phyloP scores from a whole-genome alignment of 2,888 invertebrate species.

The Nomada fucata region DNA sequence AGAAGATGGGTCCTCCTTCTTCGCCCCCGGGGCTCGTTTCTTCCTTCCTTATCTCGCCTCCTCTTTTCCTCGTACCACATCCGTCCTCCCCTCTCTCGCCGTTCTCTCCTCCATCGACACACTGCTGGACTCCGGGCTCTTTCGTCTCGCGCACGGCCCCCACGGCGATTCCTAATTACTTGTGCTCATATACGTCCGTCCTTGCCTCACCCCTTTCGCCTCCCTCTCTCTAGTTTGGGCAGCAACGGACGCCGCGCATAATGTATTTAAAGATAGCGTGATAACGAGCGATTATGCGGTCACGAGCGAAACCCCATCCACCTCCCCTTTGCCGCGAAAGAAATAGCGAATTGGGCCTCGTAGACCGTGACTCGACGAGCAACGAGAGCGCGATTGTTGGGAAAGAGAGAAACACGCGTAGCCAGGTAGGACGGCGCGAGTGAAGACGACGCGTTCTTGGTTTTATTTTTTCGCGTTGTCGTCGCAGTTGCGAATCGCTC shows the following conservation, averaged over 20 bases:
- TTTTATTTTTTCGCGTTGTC: too few species aligned
- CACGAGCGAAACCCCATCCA: slow-evolving; percentile 33
- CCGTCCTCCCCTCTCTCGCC: slow-evolving; percentile 4
- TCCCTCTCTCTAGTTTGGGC: slow-evolving; percentile 23
- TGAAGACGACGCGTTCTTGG: slow-evolving; percentile 24
- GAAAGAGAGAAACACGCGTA: slow-evolving; percentile 26
- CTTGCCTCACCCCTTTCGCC: slow-evolving; percentile 33
- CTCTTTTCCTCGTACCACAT: slow-evolving; percentile 37
- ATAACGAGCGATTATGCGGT: slow-evolving; percentile 77
- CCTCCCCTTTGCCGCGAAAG: slow-evolving; percentile 61
- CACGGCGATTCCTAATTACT: slow-evolving; percentile 69
- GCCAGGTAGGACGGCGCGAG: slow-evolving; percentile 30
- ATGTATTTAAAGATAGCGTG: slow-evolving; percentile 80
- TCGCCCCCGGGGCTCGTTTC: slow-evolving; percentile 46
- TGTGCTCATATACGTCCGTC: slow-evolving; percentile 43
- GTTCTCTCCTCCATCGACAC: slow-evolving; percentile 27
- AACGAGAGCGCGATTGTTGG: slow-evolving; percentile 38
- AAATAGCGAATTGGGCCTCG: slow-evolving; percentile 64
- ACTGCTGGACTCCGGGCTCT: slow-evolving; percentile 25
- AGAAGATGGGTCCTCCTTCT: slow-evolving; percentile 69
- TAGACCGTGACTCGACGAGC: slow-evolving; percentile 49
- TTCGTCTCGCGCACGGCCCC: slow-evolving; percentile 39
- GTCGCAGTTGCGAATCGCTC: too few species aligned
- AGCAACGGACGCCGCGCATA: slow-evolving; percentile 71
- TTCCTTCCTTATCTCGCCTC: slow-evolving; percentile 52